Conservation (phyloP, 2,113 vertebrate genomes). For the Ploceus nigricollis region DNA sequence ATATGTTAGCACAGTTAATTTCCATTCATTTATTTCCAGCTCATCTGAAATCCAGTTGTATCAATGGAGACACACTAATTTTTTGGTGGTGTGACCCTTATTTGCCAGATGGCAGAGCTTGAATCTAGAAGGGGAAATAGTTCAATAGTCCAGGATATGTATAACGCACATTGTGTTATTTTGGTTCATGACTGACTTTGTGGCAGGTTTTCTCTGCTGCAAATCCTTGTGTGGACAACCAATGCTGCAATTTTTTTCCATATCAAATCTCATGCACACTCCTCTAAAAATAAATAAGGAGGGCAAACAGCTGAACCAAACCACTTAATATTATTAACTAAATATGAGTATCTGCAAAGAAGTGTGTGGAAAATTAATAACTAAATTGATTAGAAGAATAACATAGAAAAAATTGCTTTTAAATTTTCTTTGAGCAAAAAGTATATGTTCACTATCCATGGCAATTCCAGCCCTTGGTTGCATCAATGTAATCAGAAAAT, state of each 20-base stretch:
- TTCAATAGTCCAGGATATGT: neutral
- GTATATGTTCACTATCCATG: neutral
- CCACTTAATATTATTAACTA: neutral
- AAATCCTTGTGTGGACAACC: neutral
- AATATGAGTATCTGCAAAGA: neutral
- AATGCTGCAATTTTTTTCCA: neutral
- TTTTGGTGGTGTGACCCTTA: neutral
- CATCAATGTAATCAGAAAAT: neutral
- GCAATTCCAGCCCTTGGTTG: neutral
- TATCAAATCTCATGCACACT: neutral
- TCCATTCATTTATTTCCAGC: neutral
- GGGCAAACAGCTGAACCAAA: neutral
- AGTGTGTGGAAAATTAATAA: neutral
- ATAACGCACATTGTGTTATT: neutral
- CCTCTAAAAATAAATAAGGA: neutral
- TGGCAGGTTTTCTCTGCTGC: neutral
- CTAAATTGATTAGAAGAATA: neutral
- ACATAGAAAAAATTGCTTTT: neutral
- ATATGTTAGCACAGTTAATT: neutral
- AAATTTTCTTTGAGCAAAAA: neutral
- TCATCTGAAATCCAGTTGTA: neutral
- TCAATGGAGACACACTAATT: neutral
- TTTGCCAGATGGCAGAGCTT: neutral
- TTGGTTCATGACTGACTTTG: neutral
- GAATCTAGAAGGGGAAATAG: neutral